These are phyloP conservation scores for Corythaixoides concolor DNA, from an alignment of 2,113 vertebrate species.

Conservation along the genomic window DNA sequence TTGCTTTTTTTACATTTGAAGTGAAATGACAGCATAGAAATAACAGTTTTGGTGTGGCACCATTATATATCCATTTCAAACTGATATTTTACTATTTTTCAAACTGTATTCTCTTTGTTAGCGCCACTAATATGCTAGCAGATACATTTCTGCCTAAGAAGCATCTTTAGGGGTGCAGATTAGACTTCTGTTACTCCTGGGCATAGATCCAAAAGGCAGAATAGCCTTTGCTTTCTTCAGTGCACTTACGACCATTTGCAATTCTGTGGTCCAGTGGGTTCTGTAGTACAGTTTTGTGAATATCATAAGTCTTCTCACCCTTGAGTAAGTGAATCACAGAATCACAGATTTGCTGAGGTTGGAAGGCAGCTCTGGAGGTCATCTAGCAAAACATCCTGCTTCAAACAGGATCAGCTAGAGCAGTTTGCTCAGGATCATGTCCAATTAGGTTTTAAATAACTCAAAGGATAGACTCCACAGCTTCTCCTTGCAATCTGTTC, in stretches of 20 bases:
- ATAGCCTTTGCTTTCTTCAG: not conserved
- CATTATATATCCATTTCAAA: not conserved
- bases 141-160: not conserved
- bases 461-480: not conserved
- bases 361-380: not conserved
- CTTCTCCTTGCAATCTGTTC: not conserved
- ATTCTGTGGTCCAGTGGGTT: not conserved
- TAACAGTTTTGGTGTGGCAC: rapidly evolving
- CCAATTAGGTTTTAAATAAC: not conserved
- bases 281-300: too few species aligned
- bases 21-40: not conserved
- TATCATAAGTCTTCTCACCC: not conserved
- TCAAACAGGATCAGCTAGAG: not conserved
- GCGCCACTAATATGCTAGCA: not conserved
- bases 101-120: not conserved
- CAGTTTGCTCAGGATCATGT: not conserved
- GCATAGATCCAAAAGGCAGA: not conserved
- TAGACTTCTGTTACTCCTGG: not conserved
- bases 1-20: not conserved
- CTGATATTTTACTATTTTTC: not conserved
- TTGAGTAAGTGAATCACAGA: not conserved
- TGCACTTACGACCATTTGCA: not conserved
- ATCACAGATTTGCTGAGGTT: not conserved
- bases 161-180: not conserved
- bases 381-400: not conserved